A percentile compares a stretch with the other conserved stretches of the same genome.
These are phyloP conservation scores for Chelon auratus DNA, from an alignment of 2,797 vertebrate species.

Conservation along the genomic window DNA sequence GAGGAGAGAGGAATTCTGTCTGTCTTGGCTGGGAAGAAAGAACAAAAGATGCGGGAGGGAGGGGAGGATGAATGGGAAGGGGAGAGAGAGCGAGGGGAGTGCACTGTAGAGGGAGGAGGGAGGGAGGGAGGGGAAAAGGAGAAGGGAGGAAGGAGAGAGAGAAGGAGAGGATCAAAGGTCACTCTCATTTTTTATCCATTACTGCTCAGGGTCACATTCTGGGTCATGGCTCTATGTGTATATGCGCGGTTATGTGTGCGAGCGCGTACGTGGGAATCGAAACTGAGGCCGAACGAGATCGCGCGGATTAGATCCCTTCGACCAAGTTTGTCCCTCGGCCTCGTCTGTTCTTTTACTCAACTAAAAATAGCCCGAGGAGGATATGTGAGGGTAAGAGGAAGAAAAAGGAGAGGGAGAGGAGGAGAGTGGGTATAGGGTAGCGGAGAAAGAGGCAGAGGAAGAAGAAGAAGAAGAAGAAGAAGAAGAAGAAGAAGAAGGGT, in stretches of 20 bases:
- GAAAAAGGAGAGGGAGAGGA: conserved; percentile 13
- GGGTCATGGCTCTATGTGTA: conserved; percentile 44
- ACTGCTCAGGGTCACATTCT: conserved; percentile 71
- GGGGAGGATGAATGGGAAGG: not conserved
- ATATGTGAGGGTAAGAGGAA: not conserved
- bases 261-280: conserved; percentile 19
- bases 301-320: conserved; percentile 27
- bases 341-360: not conserved
- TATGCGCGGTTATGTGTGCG: conserved; percentile 47
- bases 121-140: conserved; percentile 9
- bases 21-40: not conserved
- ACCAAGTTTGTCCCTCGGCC: conserved; percentile 1
- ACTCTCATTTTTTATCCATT: conserved; percentile 80
- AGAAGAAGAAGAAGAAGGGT: too few relatives aligned
- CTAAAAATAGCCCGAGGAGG: conserved; percentile 41
- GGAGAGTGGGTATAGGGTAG: not conserved
- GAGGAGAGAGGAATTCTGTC: not conserved
- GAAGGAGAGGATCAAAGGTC: conserved; percentile 55
- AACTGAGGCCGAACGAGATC: conserved; percentile 10
- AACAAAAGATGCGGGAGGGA: not conserved
- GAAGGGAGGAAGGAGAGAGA: conserved; percentile 21
- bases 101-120: conserved; percentile 28
- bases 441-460: conserved; percentile 1
- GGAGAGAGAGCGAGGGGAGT: not conserved
- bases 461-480: too few relatives aligned